Conservation (phyloP, 2,113 vertebrate species). For the Caretta caretta region DNA sequence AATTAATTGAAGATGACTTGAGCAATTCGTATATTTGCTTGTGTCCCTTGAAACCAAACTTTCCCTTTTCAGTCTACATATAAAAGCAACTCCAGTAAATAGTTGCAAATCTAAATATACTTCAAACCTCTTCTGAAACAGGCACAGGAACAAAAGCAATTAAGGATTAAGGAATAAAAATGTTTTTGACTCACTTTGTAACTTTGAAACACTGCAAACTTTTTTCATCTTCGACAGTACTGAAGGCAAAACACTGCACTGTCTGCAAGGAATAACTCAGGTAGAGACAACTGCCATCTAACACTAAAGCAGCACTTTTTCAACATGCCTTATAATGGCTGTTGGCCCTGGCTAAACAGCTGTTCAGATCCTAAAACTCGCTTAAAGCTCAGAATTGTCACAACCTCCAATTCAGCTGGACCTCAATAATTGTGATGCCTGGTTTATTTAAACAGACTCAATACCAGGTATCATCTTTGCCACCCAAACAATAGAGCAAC, state of each 20-base stretch:
- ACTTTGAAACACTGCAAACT: not conserved
- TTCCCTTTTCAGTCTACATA: not conserved
- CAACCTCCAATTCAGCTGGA: not conserved
- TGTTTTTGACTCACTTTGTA: not conserved
- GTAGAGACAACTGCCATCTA: not conserved
- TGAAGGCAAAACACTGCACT: not conserved
- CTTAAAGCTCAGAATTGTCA: not conserved
- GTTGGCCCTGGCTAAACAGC: not conserved
- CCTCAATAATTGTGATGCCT: not conserved
- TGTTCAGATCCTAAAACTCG: not conserved
- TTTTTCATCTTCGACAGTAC: not conserved
- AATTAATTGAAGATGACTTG: not conserved
- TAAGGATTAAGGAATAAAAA: not conserved
- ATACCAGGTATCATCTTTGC: not conserved
- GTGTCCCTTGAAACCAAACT: not conserved
- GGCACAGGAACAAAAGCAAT: not conserved
- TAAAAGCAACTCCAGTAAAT: not conserved
- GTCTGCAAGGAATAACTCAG: not conserved
- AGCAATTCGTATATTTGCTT: not conserved
- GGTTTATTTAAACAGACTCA: not conserved
- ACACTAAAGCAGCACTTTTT: not conserved
- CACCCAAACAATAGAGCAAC: not conserved
- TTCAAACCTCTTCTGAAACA: not conserved
- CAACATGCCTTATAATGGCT: not conserved
- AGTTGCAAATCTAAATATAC: not conserved